phyloP scores from a whole-genome alignment of 2,797 vertebrate species.

The Synanceia verrucosa region DNA sequence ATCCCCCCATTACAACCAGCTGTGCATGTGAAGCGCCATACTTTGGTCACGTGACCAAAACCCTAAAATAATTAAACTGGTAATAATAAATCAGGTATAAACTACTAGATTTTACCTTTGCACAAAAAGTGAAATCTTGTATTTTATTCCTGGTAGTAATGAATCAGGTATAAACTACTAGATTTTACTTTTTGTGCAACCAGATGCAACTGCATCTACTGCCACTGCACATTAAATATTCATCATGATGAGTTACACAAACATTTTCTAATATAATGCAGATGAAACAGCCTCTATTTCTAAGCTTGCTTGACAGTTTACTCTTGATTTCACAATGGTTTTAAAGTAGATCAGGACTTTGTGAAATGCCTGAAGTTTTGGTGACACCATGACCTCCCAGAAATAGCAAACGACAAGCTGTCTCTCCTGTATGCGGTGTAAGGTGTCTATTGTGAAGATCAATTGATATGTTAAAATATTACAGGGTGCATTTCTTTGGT shows the following conservation, averaged over 20 bases:
- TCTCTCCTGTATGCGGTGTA: not conserved
- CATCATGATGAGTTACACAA: not conserved
- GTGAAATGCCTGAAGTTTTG: not conserved
- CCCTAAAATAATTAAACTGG: not conserved
- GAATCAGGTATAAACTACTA: not conserved
- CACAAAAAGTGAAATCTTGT: too few species aligned
- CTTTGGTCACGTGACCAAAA: not conserved
- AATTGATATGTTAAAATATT: slow-evolving; percentile 21
- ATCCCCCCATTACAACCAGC: not conserved
- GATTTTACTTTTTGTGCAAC: not conserved
- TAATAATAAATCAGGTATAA: too few species aligned
- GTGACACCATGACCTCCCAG: slow-evolving; percentile 14
- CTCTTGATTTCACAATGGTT: not conserved
- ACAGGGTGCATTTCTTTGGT: slow-evolving; percentile 7
- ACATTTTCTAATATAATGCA: not conserved
- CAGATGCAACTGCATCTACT: not conserved
- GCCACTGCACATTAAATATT: not conserved
- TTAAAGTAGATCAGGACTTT: slow-evolving; percentile 1
- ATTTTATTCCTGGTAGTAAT: too few species aligned
- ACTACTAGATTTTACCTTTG: not conserved
- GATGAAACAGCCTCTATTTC: not conserved
- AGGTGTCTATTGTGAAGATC: slow-evolving; percentile 24
- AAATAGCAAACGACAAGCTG: slow-evolving; percentile 5
- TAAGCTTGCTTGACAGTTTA: not conserved
- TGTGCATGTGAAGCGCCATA: not conserved